Base-by-base conservation (phyloP, 2,113 vertebrate genomes). In the Xenopus borealis region DNA sequence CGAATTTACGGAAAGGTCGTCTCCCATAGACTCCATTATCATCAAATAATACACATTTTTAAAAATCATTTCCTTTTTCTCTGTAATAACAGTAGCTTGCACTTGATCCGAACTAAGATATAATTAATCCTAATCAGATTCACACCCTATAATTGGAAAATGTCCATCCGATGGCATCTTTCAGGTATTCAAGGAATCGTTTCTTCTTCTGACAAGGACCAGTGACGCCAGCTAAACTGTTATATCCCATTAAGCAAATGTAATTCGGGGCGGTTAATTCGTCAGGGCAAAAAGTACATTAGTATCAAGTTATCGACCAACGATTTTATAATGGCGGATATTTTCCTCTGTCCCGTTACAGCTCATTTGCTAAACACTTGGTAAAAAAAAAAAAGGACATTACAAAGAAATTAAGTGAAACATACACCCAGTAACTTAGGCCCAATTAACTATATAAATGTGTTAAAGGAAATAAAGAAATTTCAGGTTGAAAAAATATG, bases 221-320 rank as follows among this genome's bases (percentile, higher is more conserved):
- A 50, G 47, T 3, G 47, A 46, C 23, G 47, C 66, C 4, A 4
- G 58, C 66, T 69, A 69, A 75, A 75, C 57, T 75, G 73, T 53
- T 27, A 77, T 70, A 63, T 59, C 67, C 67, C 74, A 77, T 77
- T 77, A 70, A 63, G 74, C 67, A 70, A 70, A 77, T 77, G 74
- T 70, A 69, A 70, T 77, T 70, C 62, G 62, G 62, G 58, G 20
- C 74, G 68, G 67, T 45, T 77, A 69, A 77, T 77, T 70, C 70
- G 66, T 77, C 18, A 70, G 64, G 63, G 58, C 12, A n/a, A 70
- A 50, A 67, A 62, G 55, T 68, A 72, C 71, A 74, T 75, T 68
- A 59, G 46, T 55, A 70, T 69, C 58, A 70, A 30, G 66, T 77
- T 70, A 77, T 70, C 68, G 73, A 69, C 66, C 73, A 69, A 47